phyloP scores from a whole-genome alignment of 2,797 vertebrate genomes.

The Phoeniculus purpureus region DNA sequence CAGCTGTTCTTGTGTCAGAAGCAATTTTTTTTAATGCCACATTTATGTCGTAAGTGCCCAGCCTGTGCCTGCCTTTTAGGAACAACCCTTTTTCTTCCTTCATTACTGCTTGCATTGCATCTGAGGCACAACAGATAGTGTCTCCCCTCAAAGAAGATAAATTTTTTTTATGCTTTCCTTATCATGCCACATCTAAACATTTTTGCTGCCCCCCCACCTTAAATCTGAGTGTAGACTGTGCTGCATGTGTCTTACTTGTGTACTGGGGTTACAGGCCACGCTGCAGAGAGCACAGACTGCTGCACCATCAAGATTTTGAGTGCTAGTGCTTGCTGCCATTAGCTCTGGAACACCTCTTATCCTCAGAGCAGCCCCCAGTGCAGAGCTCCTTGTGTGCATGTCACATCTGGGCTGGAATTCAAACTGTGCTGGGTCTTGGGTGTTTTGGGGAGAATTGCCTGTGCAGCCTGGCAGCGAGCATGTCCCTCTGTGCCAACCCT shows the following conservation, averaged over 20 bases:
- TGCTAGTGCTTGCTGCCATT: background rate
- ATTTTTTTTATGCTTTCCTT: background rate
- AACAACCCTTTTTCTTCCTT: background rate
- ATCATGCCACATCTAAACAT: background rate
- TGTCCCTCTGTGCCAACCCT: background rate
- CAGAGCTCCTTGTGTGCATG: background rate
- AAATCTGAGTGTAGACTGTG: background rate
- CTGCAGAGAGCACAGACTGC: background rate
- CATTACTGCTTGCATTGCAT: background rate
- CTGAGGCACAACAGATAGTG: background rate
- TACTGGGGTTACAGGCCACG: background rate
- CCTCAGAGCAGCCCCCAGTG: background rate
- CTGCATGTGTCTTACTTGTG: background rate
- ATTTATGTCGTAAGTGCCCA: background rate
- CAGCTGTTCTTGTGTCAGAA: constrained; percentile 47
- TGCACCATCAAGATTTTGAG: background rate
- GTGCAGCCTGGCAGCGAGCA: background rate
- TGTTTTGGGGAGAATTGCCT: background rate
- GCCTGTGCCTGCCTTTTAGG: background rate
- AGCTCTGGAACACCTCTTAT: background rate
- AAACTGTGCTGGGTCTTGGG: background rate
- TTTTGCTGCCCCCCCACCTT: background rate
- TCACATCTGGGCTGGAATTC: background rate
- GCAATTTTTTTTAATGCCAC: constrained; percentile 35
- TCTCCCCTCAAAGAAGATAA: background rate